Evolutionary conservation across 2,113 vertebrate species (phyloP).

Genomic region (Aphyosemion australe): DNA sequence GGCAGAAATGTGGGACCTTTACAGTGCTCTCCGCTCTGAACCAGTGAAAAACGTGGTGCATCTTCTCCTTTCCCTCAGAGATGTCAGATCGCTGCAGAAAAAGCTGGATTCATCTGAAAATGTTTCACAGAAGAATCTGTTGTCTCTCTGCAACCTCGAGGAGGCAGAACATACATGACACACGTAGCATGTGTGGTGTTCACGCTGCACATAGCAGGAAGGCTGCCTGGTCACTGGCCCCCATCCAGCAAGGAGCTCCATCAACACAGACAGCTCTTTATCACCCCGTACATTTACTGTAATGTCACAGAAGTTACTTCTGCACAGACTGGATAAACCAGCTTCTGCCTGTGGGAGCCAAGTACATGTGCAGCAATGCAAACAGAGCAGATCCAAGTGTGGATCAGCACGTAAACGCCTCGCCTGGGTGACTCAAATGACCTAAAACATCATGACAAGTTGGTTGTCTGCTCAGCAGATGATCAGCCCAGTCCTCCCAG

Average conservation of each 20-base stretch:
- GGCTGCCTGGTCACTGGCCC: neutral
- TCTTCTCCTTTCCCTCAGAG: neutral
- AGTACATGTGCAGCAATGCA: neutral
- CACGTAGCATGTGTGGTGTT: neutral
- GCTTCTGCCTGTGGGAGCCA: neutral
- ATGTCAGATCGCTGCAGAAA: neutral
- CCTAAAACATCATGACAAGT: neutral
- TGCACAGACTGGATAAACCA: conserved; percentile 19
- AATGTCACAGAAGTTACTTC: neutral
- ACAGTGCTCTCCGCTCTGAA: neutral
- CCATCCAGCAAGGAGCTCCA: conserved; percentile 1
- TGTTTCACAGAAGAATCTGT: conserved; percentile 21
- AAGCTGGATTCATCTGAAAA: neutral
- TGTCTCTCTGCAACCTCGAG: conserved; percentile 3
- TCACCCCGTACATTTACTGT: neutral
- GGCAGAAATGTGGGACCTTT: neutral
- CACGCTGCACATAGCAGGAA: conserved; percentile 9
- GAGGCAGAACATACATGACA: neutral
- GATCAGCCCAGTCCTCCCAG: neutral
- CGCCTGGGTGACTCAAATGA: too few species aligned
- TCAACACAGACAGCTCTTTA: neutral
- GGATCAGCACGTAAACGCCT: neutral
- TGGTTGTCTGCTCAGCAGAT: neutral
- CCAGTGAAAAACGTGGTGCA: neutral
- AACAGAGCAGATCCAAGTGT: conserved; percentile 8